phyloP scores from a whole-genome alignment of 1,140 invertebrate species.

The Planococcus citri region DNA sequence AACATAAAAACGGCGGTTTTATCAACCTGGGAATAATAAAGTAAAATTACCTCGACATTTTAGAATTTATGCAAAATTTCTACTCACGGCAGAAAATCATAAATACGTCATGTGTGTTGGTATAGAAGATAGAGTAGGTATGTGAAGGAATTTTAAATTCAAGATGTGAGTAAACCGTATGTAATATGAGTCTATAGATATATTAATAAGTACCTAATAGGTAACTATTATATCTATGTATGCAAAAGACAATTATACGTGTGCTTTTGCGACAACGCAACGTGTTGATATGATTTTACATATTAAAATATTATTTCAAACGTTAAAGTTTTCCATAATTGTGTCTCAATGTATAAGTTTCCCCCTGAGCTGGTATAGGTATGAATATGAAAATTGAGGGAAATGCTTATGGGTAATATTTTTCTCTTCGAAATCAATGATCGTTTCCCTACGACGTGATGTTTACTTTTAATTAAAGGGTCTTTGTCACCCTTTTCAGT shows the following conservation, averaged over 20 bases:
- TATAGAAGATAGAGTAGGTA: too few relatives aligned
- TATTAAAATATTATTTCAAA: too few relatives aligned
- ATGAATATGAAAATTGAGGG: background rate
- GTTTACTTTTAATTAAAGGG: constrained; percentile 4
- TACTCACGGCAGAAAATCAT: background rate
- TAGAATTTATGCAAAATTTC: background rate
- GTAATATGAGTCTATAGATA: too few relatives aligned
- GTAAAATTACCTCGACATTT: constrained; percentile 1
- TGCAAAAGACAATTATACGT: too few relatives aligned
- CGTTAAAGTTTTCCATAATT: too few relatives aligned
- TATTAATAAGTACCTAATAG: too few relatives aligned
- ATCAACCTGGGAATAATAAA: background rate
- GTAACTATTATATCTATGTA: too few relatives aligned
- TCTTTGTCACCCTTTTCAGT: background rate
- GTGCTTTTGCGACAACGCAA: too few relatives aligned
- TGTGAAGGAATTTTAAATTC: too few relatives aligned
- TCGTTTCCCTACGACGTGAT: background rate
- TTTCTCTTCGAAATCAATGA: background rate
- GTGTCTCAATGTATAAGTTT: too few relatives aligned
- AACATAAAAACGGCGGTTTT: background rate
- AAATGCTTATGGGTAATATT: background rate
- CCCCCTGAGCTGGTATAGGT: background rate
- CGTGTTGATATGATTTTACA: too few relatives aligned
- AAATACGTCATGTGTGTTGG: background rate
- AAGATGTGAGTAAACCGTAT: too few relatives aligned